These are phyloP conservation scores for Oophaga pumilio DNA, from an alignment of 2,113 vertebrate species.

Conservation along the genomic window DNA sequence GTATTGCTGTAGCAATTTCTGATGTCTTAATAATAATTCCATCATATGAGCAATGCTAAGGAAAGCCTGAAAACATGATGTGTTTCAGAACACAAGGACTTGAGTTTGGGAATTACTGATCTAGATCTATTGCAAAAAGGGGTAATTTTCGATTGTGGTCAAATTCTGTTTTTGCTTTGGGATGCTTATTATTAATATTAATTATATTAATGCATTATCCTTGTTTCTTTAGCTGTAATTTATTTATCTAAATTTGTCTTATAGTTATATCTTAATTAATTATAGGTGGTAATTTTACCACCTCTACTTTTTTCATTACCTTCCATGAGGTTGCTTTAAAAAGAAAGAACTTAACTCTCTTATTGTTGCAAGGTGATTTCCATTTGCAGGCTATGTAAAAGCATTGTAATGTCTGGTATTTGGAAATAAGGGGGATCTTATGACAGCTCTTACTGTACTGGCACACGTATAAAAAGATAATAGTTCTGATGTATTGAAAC, in stretches of 20 bases:
- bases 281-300: neutral
- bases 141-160: no score
- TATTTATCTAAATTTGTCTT: neutral
- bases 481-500: constrained; percentile 54
- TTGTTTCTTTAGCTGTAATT: neutral
- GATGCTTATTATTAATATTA: no score
- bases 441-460: constrained; percentile 30
- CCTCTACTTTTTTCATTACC: neutral
- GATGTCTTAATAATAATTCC: no score
- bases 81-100: no score
- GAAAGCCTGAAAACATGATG: no score
- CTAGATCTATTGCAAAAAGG: no score
- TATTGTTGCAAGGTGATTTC: neutral
- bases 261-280: neutral
- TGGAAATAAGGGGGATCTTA: constrained; percentile 16
- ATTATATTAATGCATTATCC: neutral
- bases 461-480: constrained; percentile 54
- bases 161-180: no score
- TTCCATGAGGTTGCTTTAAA: neutral
- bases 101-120: no score
- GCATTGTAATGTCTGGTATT: constrained; percentile 30
- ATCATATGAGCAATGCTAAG: no score
- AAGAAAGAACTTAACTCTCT: constrained; percentile 1
- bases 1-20: no score
- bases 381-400: constrained; percentile 14